Percentiles rank a stretch among this genome's conserved stretches.
Evolutionary conservation across 2,113 vertebrate species (phyloP).

Genomic region (Spermophilus dauricus): DNA sequence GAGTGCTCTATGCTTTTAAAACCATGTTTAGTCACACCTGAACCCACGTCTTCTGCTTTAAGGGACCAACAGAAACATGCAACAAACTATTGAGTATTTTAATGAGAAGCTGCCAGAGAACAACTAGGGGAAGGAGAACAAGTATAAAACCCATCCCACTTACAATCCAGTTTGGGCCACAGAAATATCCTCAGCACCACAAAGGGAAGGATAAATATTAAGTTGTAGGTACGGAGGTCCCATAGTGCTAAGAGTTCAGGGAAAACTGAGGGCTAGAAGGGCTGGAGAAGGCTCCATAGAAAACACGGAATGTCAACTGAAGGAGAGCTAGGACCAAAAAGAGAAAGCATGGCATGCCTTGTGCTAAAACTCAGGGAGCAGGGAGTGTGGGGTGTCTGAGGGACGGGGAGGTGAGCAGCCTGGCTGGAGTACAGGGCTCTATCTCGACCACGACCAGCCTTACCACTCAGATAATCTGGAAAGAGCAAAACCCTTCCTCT

Average conservation of each 20-base stretch:
- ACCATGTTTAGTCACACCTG: background rate
- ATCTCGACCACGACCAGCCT: background rate
- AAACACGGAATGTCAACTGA: background rate
- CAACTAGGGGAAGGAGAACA: background rate
- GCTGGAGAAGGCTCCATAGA: background rate
- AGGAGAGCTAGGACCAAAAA: background rate
- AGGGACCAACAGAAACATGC: background rate
- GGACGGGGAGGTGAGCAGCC: background rate
- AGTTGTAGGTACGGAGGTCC: background rate
- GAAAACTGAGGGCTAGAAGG: background rate
- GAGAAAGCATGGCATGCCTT: background rate
- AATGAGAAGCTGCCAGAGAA: background rate
- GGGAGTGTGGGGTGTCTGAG: background rate
- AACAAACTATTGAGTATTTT: background rate
- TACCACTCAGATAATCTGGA: background rate
- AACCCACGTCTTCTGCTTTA: background rate
- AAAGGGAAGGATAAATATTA: background rate
- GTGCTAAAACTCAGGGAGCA: background rate
- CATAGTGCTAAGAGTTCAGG: background rate
- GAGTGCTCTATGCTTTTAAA: background rate
- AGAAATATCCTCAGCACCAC: background rate
- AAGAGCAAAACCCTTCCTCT: background rate
- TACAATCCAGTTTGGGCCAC: background rate
- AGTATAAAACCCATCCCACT: background rate
- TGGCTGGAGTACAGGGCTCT: background rate